A percentile compares a stretch with the other conserved stretches of the same genome.
Conservation (phyloP, 2,888 invertebrate genomes). For the Rotaria magnacalcarata region DNA sequence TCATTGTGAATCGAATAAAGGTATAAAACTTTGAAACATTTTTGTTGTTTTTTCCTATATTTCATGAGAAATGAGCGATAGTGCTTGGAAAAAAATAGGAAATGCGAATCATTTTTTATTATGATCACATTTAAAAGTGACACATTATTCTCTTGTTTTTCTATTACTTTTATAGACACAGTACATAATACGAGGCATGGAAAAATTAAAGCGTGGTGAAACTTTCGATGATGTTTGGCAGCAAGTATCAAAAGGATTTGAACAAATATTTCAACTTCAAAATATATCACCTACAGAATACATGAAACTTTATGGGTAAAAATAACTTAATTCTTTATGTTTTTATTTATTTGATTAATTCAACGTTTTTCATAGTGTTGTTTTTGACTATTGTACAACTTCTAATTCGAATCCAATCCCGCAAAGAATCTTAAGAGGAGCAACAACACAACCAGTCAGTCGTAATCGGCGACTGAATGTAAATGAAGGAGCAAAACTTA, state of each 20-base stretch:
- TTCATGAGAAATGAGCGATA: too few species aligned
- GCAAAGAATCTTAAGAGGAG: not conserved
- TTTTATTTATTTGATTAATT: not conserved
- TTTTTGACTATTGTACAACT: constrained; percentile 41
- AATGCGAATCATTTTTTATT: too few species aligned
- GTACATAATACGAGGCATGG: not conserved
- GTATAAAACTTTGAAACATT: too few species aligned
- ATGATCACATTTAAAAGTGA: not conserved
- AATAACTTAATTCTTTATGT: not conserved
- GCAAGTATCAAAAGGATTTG: constrained; percentile 32
- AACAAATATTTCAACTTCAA: constrained; percentile 34
- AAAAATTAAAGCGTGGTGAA: not conserved
- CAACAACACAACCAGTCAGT: not conserved
- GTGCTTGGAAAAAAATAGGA: not conserved
- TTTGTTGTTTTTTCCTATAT: too few species aligned
- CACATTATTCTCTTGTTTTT: not conserved
- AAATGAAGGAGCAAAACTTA: constrained; percentile 39
- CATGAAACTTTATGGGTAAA: constrained; percentile 41
- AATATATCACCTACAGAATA: constrained; percentile 32
- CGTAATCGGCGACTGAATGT: not conserved
- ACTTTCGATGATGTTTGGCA: constrained; percentile 41
- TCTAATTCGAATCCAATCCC: not conserved
- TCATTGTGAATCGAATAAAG: too few species aligned
- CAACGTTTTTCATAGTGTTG: constrained; percentile 10
- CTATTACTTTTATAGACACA: not conserved